Evolutionary conservation across 2,888 invertebrate genomes (phyloP).

Genomic region (Agrochola litura): DNA sequence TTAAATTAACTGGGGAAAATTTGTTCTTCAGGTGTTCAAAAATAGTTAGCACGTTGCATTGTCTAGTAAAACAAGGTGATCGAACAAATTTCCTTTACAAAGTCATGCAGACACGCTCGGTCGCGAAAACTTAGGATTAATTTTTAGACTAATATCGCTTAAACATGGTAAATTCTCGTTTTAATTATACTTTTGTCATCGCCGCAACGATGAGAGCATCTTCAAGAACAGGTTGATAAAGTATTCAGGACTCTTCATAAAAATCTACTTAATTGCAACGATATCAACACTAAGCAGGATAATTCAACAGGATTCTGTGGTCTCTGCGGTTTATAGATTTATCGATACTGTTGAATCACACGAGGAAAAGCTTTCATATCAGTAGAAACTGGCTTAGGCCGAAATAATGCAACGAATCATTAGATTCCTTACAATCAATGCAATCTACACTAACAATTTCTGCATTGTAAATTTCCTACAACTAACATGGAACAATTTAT

Average conservation of each 20-base stretch:
- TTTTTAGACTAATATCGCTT: neutral
- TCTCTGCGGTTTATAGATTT: constrained; percentile 17
- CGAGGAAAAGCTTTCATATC: constrained; percentile 28
- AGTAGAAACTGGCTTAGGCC: neutral
- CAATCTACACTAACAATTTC: constrained; percentile 36
- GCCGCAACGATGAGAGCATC: constrained; percentile 17
- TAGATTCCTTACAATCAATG: constrained; percentile 3
- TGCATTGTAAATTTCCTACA: constrained; percentile 41
- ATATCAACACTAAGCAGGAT: constrained; percentile 3
- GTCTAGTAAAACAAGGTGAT: constrained; percentile 24
- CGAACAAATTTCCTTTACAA: constrained; percentile 31
- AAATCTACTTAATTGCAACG: constrained; percentile 23
- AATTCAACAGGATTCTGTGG: constrained; percentile 30
- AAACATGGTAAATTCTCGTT: constrained; percentile 6
- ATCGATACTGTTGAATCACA: constrained; percentile 24
- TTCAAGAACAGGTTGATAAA: constrained; percentile 2
- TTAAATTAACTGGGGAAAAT: constrained; percentile 44
- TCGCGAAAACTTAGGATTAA: neutral
- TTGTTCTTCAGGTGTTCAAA: constrained; percentile 15
- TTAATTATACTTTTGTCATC: constrained; percentile 10
- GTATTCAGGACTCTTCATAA: neutral
- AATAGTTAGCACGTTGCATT: constrained; percentile 18
- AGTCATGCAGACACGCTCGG: neutral
- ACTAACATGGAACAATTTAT: constrained; percentile 63
- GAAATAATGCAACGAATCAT: constrained; percentile 7